A percentile compares a stretch with the other conserved stretches of the same genome.
Conservation (phyloP, 2,888 invertebrate species). For the Campoplex nolae region DNA sequence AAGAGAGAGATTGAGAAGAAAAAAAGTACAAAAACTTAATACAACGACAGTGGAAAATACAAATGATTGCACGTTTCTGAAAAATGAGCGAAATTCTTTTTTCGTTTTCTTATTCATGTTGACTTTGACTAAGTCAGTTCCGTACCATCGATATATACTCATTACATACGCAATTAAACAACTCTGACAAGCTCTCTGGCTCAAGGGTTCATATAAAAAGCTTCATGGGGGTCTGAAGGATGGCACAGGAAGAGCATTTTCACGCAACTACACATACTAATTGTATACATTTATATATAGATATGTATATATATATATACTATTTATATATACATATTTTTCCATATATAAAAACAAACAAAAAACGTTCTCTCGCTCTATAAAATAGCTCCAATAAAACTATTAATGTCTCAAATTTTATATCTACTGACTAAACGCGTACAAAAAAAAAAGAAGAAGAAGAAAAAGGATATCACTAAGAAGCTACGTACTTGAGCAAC, state of each 20-base stretch:
- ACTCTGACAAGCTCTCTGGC: conserved; percentile 62
- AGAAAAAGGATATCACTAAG: conserved; percentile 63
- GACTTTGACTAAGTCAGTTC: conserved; percentile 41
- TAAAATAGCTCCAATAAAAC: conserved; percentile 26
- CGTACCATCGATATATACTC: conserved; percentile 30
- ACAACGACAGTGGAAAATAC: conserved; percentile 61
- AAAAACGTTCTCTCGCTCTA: conserved; percentile 46
- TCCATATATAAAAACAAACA: conserved; percentile 19
- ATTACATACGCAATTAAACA: conserved; percentile 50
- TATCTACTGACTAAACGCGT: conserved; percentile 61
- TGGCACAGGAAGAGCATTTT: conserved; percentile 59
- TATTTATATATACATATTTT: neutral
- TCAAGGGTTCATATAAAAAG: conserved; percentile 65
- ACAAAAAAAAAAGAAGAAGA: conserved; percentile 50
- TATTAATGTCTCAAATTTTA: conserved; percentile 38
- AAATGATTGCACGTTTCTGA: conserved; percentile 34
- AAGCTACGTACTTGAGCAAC: conserved; percentile 69
- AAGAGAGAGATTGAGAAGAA: conserved; percentile 41
- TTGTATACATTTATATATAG: conserved; percentile 22
- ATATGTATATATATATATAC: neutral
- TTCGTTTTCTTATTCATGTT: conserved; percentile 4
- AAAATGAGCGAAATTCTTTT: conserved; percentile 17
- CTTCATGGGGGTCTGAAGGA: conserved; percentile 52
- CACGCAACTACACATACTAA: conserved; percentile 58
- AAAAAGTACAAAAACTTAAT: conserved; percentile 70